Percentiles rank a stretch among this genome's conserved stretches.
phyloP scores from a whole-genome alignment of 2,888 invertebrate species.

The Cyclophora punctaria region DNA sequence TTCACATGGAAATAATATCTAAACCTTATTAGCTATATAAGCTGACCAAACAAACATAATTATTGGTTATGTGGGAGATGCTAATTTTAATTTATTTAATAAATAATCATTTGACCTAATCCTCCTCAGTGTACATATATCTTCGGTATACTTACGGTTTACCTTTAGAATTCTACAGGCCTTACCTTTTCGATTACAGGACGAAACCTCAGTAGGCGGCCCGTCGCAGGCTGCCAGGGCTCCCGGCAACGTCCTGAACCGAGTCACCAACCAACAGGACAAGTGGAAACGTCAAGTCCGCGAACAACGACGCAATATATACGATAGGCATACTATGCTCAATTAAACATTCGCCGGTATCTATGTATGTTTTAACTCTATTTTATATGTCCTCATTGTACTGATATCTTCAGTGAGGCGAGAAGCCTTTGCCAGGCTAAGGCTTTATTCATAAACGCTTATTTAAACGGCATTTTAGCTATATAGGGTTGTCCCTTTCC shows the following conservation, averaged over 20 bases:
- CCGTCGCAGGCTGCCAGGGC: slow-evolving; percentile 82
- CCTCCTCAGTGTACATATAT: too few relatives aligned
- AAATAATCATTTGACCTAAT: background rate
- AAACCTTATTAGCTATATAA: too few relatives aligned
- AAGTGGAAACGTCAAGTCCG: slow-evolving; percentile 98
- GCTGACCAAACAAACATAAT: too few relatives aligned
- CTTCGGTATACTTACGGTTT: too few relatives aligned
- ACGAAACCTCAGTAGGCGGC: slow-evolving; percentile 77
- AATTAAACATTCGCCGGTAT: slow-evolving; percentile 75
- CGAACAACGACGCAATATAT: slow-evolving; percentile 96
- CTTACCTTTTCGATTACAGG: slow-evolving; percentile 50
- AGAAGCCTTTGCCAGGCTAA: too few relatives aligned
- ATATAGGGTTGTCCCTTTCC: too few relatives aligned
- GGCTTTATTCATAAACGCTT: too few relatives aligned
- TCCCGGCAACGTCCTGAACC: slow-evolving; percentile 89
- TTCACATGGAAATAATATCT: too few relatives aligned
- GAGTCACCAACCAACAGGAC: slow-evolving; percentile 96
- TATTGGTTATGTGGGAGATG: background rate
- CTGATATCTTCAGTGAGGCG: too few relatives aligned
- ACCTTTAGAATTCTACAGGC: background rate
- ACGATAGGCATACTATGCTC: slow-evolving; percentile 97
- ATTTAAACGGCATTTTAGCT: too few relatives aligned
- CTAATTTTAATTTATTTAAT: background rate
- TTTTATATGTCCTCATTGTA: too few relatives aligned
- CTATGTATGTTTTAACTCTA: too few relatives aligned